These are phyloP conservation scores for Lethenteron camtschaticum DNA, from an alignment of 2,113 vertebrate species.

Conservation along the genomic window DNA sequence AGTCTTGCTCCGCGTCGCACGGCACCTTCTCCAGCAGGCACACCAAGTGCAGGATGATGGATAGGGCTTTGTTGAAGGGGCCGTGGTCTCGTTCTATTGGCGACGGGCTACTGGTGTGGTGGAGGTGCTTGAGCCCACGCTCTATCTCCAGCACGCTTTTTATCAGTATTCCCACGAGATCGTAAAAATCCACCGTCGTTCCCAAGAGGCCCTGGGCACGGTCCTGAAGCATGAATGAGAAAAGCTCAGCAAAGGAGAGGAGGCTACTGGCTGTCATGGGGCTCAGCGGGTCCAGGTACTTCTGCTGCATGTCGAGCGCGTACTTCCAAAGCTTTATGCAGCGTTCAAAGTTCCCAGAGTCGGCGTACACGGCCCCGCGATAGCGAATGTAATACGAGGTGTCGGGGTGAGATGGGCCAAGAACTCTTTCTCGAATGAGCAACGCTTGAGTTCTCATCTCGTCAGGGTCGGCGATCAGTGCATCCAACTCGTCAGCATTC, in stretches of 20 bases:
- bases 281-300: conserved; percentile 68
- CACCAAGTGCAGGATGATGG: conserved; percentile 71
- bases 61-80: conserved; percentile 66
- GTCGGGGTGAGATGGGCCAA: conserved; percentile 76
- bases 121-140: conserved; percentile 45
- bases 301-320: conserved; percentile 81
- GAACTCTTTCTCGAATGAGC: conserved; percentile 59
- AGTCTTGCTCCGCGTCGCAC: conserved; percentile 48
- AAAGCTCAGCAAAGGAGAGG: conserved; percentile 77
- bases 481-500: conserved; percentile 52
- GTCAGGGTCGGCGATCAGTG: conserved; percentile 62
- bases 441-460: conserved; percentile 88
- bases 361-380: conserved; percentile 65
- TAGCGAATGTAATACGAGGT: conserved; percentile 91
- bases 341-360: conserved; percentile 72
- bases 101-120: conserved; percentile 28
- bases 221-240: conserved; percentile 80
- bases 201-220: conserved; percentile 52
- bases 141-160: conserved; percentile 83
- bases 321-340: conserved; percentile 87
- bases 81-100: conserved; percentile 26
- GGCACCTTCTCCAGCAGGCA: conserved; percentile 69
- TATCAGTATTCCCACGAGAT: conserved; percentile 64
- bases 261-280: conserved; percentile 89
- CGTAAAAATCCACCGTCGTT: conserved; percentile 49